phyloP scores from a whole-genome alignment of 2,888 invertebrate species.

The Ormyrus nitidulus region DNA sequence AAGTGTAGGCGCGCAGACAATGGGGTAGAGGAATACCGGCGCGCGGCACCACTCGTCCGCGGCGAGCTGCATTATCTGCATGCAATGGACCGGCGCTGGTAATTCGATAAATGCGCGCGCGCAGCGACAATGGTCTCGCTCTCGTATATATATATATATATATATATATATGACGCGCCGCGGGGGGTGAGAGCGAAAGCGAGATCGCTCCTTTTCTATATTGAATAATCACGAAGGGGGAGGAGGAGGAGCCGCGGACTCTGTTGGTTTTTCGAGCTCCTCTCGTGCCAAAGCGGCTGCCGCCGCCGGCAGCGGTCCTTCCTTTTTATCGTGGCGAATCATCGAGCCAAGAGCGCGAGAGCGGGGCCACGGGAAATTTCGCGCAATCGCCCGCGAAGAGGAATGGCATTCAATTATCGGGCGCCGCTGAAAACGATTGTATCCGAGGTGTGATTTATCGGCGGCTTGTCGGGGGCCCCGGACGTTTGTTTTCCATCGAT shows the following conservation, averaged over 20 bases:
- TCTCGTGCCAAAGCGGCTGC: no score
- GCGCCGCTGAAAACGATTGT: neutral
- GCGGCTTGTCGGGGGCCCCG: neutral
- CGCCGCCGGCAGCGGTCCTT: neutral
- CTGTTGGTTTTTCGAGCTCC: no score
- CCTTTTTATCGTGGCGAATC: neutral
- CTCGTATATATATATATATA: neutral
- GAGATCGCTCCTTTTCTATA: constrained; percentile 13
- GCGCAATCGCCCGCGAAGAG: neutral
- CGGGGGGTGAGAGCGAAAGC: constrained; percentile 40
- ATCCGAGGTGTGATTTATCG: constrained; percentile 14
- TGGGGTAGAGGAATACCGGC: neutral
- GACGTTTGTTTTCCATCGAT: no score
- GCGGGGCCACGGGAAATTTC: neutral
- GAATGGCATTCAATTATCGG: constrained; percentile 25
- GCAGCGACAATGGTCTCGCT: neutral
- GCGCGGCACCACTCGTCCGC: neutral
- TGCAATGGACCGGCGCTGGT: constrained; percentile 31
- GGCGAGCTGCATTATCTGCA: constrained; percentile 20
- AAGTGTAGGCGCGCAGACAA: constrained; percentile 36
- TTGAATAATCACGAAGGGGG: constrained; percentile 18
- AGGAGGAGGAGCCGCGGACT: no score
- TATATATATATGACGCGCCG: neutral
- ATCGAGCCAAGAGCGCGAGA: neutral
- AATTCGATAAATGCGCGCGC: constrained; percentile 24